A percentile compares a stretch with the other conserved stretches of the same genome.
phyloP scores from a whole-genome alignment of 2,797 vertebrate species.

The Sebastiscus albofasciatus region DNA sequence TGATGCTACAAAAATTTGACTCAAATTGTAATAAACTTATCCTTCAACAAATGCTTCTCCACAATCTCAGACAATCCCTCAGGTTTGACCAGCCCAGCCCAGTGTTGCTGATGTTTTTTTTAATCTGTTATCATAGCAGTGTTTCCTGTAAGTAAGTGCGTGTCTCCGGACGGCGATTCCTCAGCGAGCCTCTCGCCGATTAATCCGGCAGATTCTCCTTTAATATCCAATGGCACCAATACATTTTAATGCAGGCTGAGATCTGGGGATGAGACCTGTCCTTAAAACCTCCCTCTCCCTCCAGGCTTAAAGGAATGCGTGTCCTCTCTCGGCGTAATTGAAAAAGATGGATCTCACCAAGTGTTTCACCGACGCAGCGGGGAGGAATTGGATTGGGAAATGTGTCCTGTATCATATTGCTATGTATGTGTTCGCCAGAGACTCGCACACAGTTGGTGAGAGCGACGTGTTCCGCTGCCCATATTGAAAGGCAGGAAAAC shows the following conservation, averaged over 20 bases:
- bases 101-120: not conserved
- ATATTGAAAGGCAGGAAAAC: conserved; percentile 74
- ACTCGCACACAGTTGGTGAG: conserved; percentile 61
- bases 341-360: conserved; percentile 81
- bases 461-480: conserved; percentile 61
- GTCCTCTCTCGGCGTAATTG: conserved; percentile 77
- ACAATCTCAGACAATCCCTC: not conserved
- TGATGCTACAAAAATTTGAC: not conserved
- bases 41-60: not conserved
- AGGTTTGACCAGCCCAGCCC: not conserved
- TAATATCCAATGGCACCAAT: conserved; percentile 71
- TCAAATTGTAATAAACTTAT: not conserved
- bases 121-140: conserved; percentile 28
- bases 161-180: conserved; percentile 48
- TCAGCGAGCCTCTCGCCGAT: conserved; percentile 43
- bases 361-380: conserved; percentile 76
- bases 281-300: conserved; percentile 71
- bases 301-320: conserved; percentile 65
- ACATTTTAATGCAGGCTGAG: conserved; percentile 74
- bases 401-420: conserved; percentile 74
- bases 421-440: conserved; percentile 66
- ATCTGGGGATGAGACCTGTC: conserved; percentile 71
- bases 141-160: conserved; percentile 48
- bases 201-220: conserved; percentile 70
- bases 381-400: conserved; percentile 80